Conservation (phyloP, 2,113 vertebrate genomes). For the Alligator sinensis region DNA sequence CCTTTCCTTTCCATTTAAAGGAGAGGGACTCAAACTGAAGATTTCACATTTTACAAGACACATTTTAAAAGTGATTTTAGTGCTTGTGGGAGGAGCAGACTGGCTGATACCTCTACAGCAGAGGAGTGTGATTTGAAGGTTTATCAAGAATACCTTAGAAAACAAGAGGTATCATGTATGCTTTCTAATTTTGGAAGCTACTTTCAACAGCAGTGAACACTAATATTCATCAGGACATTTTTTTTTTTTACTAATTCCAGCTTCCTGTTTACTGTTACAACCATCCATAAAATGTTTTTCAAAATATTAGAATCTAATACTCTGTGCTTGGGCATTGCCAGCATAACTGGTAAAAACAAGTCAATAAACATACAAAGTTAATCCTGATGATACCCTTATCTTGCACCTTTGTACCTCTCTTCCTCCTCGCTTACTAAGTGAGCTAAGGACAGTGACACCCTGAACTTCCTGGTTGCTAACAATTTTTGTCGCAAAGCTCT, state of each 20-base stretch:
- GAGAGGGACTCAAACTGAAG: background rate
- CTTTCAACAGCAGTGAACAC: conserved; percentile 34
- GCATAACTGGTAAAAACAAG: background rate
- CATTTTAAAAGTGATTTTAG: background rate
- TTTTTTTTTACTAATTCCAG: background rate
- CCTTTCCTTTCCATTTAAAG: background rate
- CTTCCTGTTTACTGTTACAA: background rate
- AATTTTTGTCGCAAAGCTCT: background rate
- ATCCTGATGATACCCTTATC: background rate
- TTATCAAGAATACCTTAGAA: conserved; percentile 13
- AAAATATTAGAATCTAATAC: background rate
- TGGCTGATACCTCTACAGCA: background rate
- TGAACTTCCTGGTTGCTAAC: background rate
- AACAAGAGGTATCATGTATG: background rate
- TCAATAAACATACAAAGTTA: background rate
- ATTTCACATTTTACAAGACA: background rate
- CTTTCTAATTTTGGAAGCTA: conserved; percentile 26
- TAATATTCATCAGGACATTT: background rate
- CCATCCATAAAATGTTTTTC: background rate
- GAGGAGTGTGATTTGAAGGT: background rate
- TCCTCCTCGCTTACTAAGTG: accelerated
- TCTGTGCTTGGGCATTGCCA: background rate
- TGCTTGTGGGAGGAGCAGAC: background rate
- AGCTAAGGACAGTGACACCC: background rate
- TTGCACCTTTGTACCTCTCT: background rate